Base-by-base conservation (phyloP, 1,140 invertebrate genomes). In the Dendrolimus kikuchii region DNA sequence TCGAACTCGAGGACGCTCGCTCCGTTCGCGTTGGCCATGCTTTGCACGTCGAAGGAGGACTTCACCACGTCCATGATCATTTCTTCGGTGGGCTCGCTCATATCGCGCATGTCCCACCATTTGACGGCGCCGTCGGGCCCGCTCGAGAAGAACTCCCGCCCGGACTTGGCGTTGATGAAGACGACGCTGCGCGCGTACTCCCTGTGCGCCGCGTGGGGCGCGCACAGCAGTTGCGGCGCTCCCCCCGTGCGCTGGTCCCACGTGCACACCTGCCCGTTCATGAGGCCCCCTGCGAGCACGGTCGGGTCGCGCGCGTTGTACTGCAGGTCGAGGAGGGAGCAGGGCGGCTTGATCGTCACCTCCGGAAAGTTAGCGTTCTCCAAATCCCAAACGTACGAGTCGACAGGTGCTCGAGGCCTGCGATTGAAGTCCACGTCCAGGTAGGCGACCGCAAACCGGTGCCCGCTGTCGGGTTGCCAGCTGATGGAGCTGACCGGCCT, bases 351-450 rank as follows among this genome's bases (percentile, higher is more conserved):
- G 7, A 98, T 68, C 2, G 89, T 90, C 43, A 93, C 74, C 55
- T 94, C 92, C 0, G 96, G 95, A 64, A 91, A 90, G 74, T 96
- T 97, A 2, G 95, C 94, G 76, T 96, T 96, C 71, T 97, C 95
- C 91, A 97, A 89, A 86, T 98, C 95, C 96, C 96, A 99, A 59
- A 98, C 93, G 70, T 94, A 98, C 6, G 91, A 92, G n/a, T 91
- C 89, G 36, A 89, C 74, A 23, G 89, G 88, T 1, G 54, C 49
- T 8, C 60, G 61, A 5, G 76, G 44, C 5, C 51, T 60, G 4
- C 69, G 67, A 76, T 95, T 93, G 75, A 95, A 97, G 62, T 93
- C 92, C 23, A 94, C 89, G 71, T 95, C 94, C 63, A 93, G 94
- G 76, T 98, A 96, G 50, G 94, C 93, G 4, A 95, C 92, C 5